Conservation (phyloP, 2,797 vertebrate species). For the Pantherophis vulpinus region DNA sequence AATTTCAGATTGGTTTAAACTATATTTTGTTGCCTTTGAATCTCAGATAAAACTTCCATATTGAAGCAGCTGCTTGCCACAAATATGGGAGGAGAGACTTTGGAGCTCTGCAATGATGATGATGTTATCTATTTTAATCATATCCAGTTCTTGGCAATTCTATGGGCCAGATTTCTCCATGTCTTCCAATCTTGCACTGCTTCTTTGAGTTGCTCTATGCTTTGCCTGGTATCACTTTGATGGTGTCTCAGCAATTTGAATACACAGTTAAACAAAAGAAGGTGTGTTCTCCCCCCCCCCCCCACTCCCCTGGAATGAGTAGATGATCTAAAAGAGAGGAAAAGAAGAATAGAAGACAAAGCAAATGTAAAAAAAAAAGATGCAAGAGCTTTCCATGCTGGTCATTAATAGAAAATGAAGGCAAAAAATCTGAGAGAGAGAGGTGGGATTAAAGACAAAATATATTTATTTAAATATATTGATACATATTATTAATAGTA, state of each 20-base stretch:
- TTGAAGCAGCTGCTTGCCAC: neutral
- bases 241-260: neutral
- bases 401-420: neutral
- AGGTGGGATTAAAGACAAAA: neutral
- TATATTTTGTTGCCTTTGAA: neutral
- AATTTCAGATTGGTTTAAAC: neutral
- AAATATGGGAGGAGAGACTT: no score
- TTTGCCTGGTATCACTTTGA: no score
- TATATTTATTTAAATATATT: neutral
- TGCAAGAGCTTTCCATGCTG: neutral
- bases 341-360: neutral
- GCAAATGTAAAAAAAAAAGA: neutral
- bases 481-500: neutral
- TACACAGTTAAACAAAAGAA: neutral
- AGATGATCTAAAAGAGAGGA: neutral
- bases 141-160: no score
- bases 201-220: no score
- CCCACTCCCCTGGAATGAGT: neutral
- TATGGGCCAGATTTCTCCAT: no score
- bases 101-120: no score
- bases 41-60: neutral
- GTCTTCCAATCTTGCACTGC: no score
- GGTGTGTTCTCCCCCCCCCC: no score
- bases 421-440: neutral
- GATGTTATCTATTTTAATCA: no score